phyloP scores from a whole-genome alignment of 2,888 invertebrate species.

The Brachyptera putata region DNA sequence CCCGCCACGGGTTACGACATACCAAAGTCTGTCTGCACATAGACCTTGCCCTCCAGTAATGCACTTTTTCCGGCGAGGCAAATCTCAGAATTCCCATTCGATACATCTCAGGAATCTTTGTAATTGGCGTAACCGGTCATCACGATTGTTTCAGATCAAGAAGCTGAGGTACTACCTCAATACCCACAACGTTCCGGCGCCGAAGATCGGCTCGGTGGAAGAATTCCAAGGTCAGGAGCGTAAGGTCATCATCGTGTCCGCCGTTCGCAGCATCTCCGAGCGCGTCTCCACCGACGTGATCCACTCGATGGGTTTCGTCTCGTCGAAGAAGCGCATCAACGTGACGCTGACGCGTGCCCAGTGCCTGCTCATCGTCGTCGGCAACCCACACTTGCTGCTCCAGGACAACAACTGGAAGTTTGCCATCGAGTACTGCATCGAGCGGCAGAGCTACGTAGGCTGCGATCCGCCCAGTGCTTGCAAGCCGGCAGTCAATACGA shows the following conservation, averaged over 20 bases:
- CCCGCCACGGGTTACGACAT: no score
- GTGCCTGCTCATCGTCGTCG: constrained; percentile 72
- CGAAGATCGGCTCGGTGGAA: constrained; percentile 77
- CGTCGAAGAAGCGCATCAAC: constrained; percentile 75
- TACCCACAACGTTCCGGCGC: constrained; percentile 39
- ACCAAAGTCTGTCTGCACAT: no score
- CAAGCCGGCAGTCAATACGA: neutral
- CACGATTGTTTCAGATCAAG: no score
- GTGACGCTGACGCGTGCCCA: constrained; percentile 85
- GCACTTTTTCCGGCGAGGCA: no score
- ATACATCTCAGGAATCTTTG: no score
- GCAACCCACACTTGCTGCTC: constrained; percentile 70
- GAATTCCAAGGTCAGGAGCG: constrained; percentile 83
- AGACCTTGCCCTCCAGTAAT: no score
- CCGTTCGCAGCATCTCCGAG: constrained; percentile 47
- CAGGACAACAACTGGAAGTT: constrained; percentile 47
- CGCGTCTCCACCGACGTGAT: constrained; percentile 48
- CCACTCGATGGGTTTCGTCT: constrained; percentile 65
- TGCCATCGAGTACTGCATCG: constrained; percentile 55
- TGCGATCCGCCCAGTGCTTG: constrained; percentile 54
- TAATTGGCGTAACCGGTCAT: no score
- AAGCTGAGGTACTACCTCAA: constrained; percentile 50
- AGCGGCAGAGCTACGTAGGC: constrained; percentile 63
- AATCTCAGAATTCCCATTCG: no score
- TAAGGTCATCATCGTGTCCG: constrained; percentile 67